Percentiles rank a stretch among this genome's conserved stretches.
phyloP scores from a whole-genome alignment of 1,140 invertebrate species.

The Drosophila sechellia region DNA sequence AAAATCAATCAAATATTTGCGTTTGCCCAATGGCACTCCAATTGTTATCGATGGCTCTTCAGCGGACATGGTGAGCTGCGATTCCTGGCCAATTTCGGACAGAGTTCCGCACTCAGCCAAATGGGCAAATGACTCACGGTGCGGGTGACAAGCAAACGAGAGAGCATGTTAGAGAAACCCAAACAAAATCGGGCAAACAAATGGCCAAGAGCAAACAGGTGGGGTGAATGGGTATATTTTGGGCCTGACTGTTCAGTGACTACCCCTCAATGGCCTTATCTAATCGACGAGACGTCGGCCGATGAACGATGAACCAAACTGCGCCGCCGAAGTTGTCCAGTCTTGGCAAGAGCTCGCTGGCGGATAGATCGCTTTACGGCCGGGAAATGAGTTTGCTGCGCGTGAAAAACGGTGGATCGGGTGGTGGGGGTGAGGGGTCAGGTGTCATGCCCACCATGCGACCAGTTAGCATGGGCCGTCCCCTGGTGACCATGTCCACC shows the following conservation, averaged over 20 bases:
- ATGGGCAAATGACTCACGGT: slow-evolving; percentile 12
- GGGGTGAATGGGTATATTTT: background rate
- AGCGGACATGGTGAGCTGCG: background rate
- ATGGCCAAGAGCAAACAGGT: slow-evolving; percentile 51
- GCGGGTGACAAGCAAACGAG: background rate
- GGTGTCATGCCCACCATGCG: slow-evolving; percentile 69
- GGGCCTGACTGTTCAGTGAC: slow-evolving; percentile 21
- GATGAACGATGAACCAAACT: slow-evolving; percentile 6
- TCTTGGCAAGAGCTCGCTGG: slow-evolving; percentile 22
- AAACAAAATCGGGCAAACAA: slow-evolving; percentile 51
- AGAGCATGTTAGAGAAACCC: slow-evolving; percentile 20
- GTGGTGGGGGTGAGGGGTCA: slow-evolving; percentile 13
- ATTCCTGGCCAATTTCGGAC: slow-evolving; percentile 10
- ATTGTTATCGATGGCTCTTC: slow-evolving; percentile 10
- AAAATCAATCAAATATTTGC: slow-evolving; percentile 9
- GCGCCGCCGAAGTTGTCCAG: slow-evolving; percentile 31
- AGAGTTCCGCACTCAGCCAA: slow-evolving; percentile 6
- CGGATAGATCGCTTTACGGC: slow-evolving; percentile 23
- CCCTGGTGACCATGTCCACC: slow-evolving; percentile 68
- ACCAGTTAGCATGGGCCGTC: slow-evolving; percentile 63
- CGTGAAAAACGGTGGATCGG: slow-evolving; percentile 27
- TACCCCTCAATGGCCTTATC: slow-evolving; percentile 60
- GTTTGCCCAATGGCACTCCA: background rate
- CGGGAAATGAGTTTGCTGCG: slow-evolving; percentile 70
- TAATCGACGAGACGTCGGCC: slow-evolving; percentile 30